Evolutionary conservation across 1,140 invertebrate species (phyloP), one percentile per base, ranked within the genome.

Genomic region (Luehdorfia chinensis): DNA sequence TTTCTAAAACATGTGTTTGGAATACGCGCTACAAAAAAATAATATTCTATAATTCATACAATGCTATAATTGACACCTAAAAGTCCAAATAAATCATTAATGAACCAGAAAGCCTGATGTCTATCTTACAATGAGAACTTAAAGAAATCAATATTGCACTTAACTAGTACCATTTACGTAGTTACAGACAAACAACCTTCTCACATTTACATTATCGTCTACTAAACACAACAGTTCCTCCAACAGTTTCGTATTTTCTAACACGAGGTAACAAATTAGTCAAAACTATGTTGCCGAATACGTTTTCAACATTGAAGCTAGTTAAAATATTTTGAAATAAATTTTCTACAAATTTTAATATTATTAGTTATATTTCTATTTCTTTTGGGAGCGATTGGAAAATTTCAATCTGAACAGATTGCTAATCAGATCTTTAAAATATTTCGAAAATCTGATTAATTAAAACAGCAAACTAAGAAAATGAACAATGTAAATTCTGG

Each of bases 201-300:
- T 68, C 41, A 63, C 58, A 61, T 59, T 62, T 64, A 71, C 60
- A 74, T 50, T 65, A 67, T 55, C 36, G 47, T 59, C 56, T 75
- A 74, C 63, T 65, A 66, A 76, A 68, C 62, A 81, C 69, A 76
- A 75, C 66, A 72, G 59, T 53, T 54, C 58, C 43, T 48, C 53
- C 60, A 66, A 68, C 62, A 66, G 68, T 51, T 50, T 63, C 59
- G 54, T 46, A 55, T 52, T 45, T 39, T 54, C 55, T 69, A 13
- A 64, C 55, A 66, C 65, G 61, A 59, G 58, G 43, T 47, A 59
- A 62, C 54, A 53, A 61, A 67, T 72, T 62, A 72, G 55, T 59
- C 64, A 75, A 56, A 55, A 60, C 53, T 64, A 60, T 57, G 23
- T 27, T 27, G 23, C 23, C 23, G 9, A 27, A 27, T 27, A 7